Conservation (phyloP, 2,888 invertebrate genomes). For the Drosophila conformis region DNA sequence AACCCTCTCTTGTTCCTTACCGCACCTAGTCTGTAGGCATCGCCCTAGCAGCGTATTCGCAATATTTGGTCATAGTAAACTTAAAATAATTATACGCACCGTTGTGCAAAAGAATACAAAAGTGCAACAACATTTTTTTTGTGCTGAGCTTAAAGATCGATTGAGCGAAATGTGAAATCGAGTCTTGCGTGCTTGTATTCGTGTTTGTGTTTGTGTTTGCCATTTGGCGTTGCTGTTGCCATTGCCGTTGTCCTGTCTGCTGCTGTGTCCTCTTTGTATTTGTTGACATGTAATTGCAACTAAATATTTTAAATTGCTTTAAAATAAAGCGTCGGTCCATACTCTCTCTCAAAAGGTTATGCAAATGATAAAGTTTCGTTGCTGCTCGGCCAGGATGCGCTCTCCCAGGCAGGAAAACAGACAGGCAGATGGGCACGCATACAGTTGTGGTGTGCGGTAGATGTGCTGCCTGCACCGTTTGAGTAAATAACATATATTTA, state of each 20-base stretch:
- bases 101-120: slow-evolving; percentile 60
- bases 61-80: slow-evolving; percentile 64
- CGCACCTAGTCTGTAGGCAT: slow-evolving; percentile 25
- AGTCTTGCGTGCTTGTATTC: slow-evolving; percentile 44
- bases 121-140: slow-evolving; percentile 14
- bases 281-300: slow-evolving; percentile 81
- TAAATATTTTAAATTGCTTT: slow-evolving; percentile 82
- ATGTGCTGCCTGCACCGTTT: slow-evolving; percentile 67
- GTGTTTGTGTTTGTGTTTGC: slow-evolving; percentile 51
- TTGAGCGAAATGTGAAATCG: slow-evolving; percentile 28
- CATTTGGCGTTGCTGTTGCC: slow-evolving; percentile 38
- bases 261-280: slow-evolving; percentile 50
- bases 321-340: slow-evolving; percentile 70
- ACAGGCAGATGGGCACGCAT: neutral
- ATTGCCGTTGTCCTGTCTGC: slow-evolving; percentile 23
- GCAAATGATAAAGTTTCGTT: slow-evolving; percentile 76
- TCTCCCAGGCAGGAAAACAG: slow-evolving; percentile 8
- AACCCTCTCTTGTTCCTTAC: slow-evolving; percentile 1
- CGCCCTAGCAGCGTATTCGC: slow-evolving; percentile 58
- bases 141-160: slow-evolving; percentile 45
- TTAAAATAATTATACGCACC: slow-evolving; percentile 77
- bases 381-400: slow-evolving; percentile 36
- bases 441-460: slow-evolving; percentile 13
- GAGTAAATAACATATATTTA: slow-evolving; percentile 80
- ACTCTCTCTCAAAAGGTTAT: slow-evolving; percentile 64